Conservation (phyloP, 2,113 vertebrate genomes). For the Caloenas nicobarica region DNA sequence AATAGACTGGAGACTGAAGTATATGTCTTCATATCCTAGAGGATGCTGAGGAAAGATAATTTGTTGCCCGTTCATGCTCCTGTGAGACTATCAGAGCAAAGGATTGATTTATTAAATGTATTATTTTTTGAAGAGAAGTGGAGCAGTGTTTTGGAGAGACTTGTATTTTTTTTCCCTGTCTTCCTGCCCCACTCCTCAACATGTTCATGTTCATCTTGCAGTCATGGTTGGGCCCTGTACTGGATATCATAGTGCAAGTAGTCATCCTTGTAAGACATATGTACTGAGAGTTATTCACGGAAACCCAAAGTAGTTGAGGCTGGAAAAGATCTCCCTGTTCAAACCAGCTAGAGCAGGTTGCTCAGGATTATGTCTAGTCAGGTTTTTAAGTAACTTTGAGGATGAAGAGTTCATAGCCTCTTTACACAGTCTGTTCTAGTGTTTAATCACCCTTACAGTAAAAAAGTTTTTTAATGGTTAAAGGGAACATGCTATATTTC, state of each 20-base stretch:
- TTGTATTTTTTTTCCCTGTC: neutral
- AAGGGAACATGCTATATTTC: neutral
- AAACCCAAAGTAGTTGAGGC: neutral
- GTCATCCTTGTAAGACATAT: neutral
- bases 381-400: neutral
- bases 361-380: neutral
- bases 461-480: neutral
- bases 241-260: neutral
- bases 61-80: neutral
- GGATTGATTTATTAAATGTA: neutral
- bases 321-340: neutral
- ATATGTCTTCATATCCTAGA: neutral
- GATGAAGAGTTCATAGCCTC: neutral
- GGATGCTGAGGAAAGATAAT: neutral
- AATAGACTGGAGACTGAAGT: neutral
- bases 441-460: neutral
- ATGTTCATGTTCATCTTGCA: neutral
- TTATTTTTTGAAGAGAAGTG: neutral
- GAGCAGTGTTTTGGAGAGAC: neutral
- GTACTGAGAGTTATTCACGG: neutral
- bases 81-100: neutral
- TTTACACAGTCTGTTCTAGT: neutral
- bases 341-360: neutral
- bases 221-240: neutral
- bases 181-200: fast-evolving